phyloP scores from a whole-genome alignment of 1,140 invertebrate genomes.

The Andricus grossulariae region DNA sequence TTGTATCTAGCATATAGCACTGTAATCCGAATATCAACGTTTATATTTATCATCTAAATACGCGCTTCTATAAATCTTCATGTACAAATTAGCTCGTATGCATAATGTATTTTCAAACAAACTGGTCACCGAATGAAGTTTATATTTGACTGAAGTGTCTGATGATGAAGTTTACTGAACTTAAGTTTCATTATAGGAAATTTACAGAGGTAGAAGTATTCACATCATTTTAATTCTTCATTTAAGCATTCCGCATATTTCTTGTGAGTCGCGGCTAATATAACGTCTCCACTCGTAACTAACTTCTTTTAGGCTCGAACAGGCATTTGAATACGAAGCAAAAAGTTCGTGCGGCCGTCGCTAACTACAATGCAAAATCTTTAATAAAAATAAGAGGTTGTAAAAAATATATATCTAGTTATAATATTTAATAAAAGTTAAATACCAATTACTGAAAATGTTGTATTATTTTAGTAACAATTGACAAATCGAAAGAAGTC shows the following conservation, averaged over 20 bases:
- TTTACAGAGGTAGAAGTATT: too few species aligned
- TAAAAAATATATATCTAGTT: neutral
- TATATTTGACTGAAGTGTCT: neutral
- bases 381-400: neutral
- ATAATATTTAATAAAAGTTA: slow-evolving; percentile 14
- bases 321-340: too few species aligned
- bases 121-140: slow-evolving; percentile 37
- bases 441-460: neutral
- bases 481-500: too few species aligned
- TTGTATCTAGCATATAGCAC: slow-evolving; percentile 6
- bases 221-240: too few species aligned
- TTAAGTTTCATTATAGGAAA: too few species aligned
- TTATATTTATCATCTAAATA: slow-evolving; percentile 35
- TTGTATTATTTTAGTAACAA: too few species aligned
- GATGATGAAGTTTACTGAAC: neutral
- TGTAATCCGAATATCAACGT: slow-evolving; percentile 6
- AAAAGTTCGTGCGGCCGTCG: neutral
- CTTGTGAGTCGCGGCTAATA: too few species aligned
- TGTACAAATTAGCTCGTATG: slow-evolving; percentile 52
- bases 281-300: too few species aligned
- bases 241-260: too few species aligned
- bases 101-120: slow-evolving; percentile 52
- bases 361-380: neutral
- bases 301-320: too few species aligned
- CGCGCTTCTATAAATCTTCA: slow-evolving; percentile 44